Conservation (phyloP, 1,140 invertebrate species). For the Lutraria rhynchaena region DNA sequence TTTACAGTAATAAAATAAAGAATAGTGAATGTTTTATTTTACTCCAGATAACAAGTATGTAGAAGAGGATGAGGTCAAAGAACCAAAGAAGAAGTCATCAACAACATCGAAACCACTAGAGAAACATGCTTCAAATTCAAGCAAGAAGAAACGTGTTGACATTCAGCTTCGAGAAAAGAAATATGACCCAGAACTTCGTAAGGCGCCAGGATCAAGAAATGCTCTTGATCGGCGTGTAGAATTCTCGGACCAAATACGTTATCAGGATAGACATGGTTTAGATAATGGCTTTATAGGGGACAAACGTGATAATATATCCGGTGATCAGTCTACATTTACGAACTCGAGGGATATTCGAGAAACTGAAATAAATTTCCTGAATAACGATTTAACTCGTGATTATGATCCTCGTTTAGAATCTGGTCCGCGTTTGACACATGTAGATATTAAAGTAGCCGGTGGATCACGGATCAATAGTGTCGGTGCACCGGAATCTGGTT, state of each 20-base stretch:
- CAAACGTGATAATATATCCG: slow-evolving; percentile 16
- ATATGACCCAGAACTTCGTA: slow-evolving; percentile 5
- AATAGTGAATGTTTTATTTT: neutral
- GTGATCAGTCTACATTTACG: slow-evolving; percentile 55
- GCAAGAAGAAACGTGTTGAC: slow-evolving; percentile 12
- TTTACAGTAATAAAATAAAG: no score
- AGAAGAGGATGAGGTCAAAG: slow-evolving; percentile 29
- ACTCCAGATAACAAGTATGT: slow-evolving; percentile 56
- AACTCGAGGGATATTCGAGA: slow-evolving; percentile 55
- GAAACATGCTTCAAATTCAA: neutral
- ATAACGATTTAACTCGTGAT: slow-evolving; percentile 54
- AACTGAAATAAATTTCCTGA: slow-evolving; percentile 56
- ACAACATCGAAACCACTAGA: slow-evolving; percentile 9
- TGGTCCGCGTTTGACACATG: slow-evolving; percentile 39
- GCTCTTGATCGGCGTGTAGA: slow-evolving; percentile 31
- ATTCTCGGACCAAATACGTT: slow-evolving; percentile 42
- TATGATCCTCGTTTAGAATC: neutral
- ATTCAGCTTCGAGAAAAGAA: slow-evolving; percentile 46
- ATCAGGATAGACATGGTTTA: slow-evolving; percentile 7
- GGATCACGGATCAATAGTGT: neutral
- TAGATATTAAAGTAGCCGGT: slow-evolving; percentile 43
- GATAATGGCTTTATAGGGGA: slow-evolving; percentile 29
- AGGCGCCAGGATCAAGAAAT: neutral
- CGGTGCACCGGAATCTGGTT: slow-evolving; percentile 16
- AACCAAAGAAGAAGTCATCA: slow-evolving; percentile 14